Evolutionary conservation across 2,888 invertebrate genomes (phyloP), one percentile per base, ranked within the genome.

Genomic region (Lycia hirtaria): DNA sequence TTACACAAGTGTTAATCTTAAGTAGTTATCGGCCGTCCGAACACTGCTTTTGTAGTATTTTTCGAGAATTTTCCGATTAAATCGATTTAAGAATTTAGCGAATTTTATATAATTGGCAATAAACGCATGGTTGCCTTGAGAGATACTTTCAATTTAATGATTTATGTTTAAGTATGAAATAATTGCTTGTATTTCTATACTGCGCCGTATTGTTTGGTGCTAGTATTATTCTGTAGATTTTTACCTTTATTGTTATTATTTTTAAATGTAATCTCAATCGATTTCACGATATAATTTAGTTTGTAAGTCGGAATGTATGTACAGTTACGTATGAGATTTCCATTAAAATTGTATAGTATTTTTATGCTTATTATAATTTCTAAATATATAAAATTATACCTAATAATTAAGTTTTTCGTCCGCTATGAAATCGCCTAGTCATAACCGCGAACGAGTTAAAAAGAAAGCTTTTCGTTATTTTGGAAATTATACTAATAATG

Each of bases 251-350:
- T 47, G 33, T 55, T 56, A 37, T 51, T 51, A n/a, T n/a, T 53
- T 47, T 45, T 47, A 22, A 48, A 56, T 63, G 51, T 64, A 63
- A 67, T 67, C 64, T 67, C 68, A 65, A 62, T 63, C 38, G 40
- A 44, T 58, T 58, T 52, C 52, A 57, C n/a, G 37, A 52, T 48
- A 56, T 62, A 63, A 58, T 56, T 61, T 57, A 63, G 40, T 67
- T 69, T 68, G 62, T 66, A 57, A 67, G 65, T 60, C 80, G 80
- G 75, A 80, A 73, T 90, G 89, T 90, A 72, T 91, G 90, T 91
- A 92, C 91, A 91, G 91, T 92, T 92, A 92, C 91, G 85, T 83
- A 87, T 92, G 91, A 92, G 91, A 92, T 92, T 92, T 81, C 76
- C 76, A 75, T 70, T 71, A 70, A 72, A 64, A 41, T 78, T 78